Evolutionary conservation across 2,888 invertebrate genomes (phyloP), one percentile per base, ranked within the genome.

Genomic region (Tetragonula carbonaria): DNA sequence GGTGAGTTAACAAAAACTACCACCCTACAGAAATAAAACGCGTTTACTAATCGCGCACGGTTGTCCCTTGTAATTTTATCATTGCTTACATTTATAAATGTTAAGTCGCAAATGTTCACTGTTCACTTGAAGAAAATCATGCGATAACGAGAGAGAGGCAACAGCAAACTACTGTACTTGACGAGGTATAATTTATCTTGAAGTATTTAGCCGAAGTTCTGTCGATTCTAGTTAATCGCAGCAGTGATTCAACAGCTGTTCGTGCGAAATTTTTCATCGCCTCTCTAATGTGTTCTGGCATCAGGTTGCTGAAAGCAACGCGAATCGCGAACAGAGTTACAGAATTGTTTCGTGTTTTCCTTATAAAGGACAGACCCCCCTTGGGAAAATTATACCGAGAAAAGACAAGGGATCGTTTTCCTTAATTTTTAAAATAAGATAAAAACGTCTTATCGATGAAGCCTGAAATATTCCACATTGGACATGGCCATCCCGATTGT

Each of bases 221-320:
- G 53, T 68, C 63, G 45, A 50, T 81, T 73, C 57, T 51, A 70
- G 16, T 51, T 68, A 51, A 51, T 55, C 38, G 2, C 45, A 33
- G 67, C 67, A 55, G 62, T 51, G 80, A 80, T 80, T 80, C 38
- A 63, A 82, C 57, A 70, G 63, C 79, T 62, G 79, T 11, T 21
- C 2, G 23, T 50, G 6, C 8, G 50, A 79, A 28, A 21, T 50
- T 67, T 66, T 33, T 50, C 4, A 59, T 74, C 28, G 38, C 38
- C 51, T 73, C 55, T 33, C 1, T 0, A 28, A 33, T 50, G 50
- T 14, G 51, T 50, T 78, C 50, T 55, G 5, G 16, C 50, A n/a
- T 68, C 50, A 14, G 13, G 21, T 23, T 57, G 5, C 33, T 28
- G 2, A 23, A 50, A 21, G 59, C 51, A 59, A 59, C 28, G 28